phyloP scores from a whole-genome alignment of 2,888 invertebrate genomes.

The Epistrophe grossulariae region DNA sequence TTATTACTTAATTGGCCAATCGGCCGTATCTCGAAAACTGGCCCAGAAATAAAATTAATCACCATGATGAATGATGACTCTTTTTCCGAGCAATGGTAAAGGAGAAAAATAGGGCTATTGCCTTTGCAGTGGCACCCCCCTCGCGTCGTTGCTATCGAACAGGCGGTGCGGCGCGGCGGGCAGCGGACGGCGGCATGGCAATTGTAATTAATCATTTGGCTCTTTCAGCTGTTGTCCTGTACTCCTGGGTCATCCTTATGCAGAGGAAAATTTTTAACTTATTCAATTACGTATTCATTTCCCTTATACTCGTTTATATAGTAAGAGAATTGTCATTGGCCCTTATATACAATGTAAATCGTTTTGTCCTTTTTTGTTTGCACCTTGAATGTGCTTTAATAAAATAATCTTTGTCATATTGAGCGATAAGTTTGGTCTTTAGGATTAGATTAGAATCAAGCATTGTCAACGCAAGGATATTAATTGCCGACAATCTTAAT shows the following conservation, averaged over 20 bases:
- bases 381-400: slow-evolving; percentile 39
- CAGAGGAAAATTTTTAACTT: slow-evolving; percentile 63
- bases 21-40: slow-evolving; percentile 54
- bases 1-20: slow-evolving; percentile 73
- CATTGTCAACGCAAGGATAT: slow-evolving; percentile 47
- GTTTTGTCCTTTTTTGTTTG: slow-evolving; percentile 49
- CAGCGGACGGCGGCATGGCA: background rate
- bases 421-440: slow-evolving; percentile 6
- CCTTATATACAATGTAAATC: slow-evolving; percentile 1
- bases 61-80: slow-evolving; percentile 74
- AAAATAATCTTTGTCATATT: slow-evolving; percentile 30
- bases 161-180: background rate
- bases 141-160: background rate
- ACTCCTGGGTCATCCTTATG: slow-evolving; percentile 33
- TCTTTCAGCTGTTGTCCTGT: slow-evolving; percentile 22
- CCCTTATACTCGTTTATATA: slow-evolving; percentile 31
- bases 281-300: slow-evolving; percentile 74
- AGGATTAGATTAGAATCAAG: slow-evolving; percentile 45
- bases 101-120: background rate
- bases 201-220: slow-evolving; percentile 72
- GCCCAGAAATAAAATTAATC: slow-evolving; percentile 69
- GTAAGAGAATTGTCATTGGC: background rate
- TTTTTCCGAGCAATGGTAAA: slow-evolving; percentile 53
- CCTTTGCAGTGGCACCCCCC: background rate
- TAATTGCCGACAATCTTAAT: slow-evolving; percentile 40